Base-by-base conservation (phyloP, 2,888 invertebrate genomes). In the Galeruca laticollis region DNA sequence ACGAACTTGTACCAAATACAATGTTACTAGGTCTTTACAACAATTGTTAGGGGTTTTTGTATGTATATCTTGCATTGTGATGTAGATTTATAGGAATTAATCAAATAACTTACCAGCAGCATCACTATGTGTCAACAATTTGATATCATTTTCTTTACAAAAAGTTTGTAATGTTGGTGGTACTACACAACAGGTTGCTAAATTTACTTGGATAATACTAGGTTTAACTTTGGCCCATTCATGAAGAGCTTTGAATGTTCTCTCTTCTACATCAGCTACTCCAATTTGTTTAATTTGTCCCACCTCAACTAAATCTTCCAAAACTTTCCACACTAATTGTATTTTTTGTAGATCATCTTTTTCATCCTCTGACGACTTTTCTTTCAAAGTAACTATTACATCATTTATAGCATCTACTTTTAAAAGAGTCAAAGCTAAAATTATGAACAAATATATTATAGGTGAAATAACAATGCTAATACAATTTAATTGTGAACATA, bases 121-220 rank as follows among this genome's bases (percentile, higher is more conserved):
- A 86, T 99, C 99, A 80, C 94, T 96, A 84, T 99, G 99, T 0
- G 98, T 99, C 26, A 99, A 88, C 47, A 99, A 87, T 83, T 97
- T 97, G 72, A 99, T 93, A 80, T 96, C 95, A 80, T 97, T 92
- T 75, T 94, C 92, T 78, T 94, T 93, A 73, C 98, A 96, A 87
- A 95, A 99, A 74, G 92, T 90, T 84, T 95, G 93, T 75, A 99
- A 88, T 2, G 94, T 91, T 1, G 95, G 94, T 21, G 98, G 98
- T 65, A 99, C 97, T 2, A 97, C 94, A 87, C 98, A 98, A 83
- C 98, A 98, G 13, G 94, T 93, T 0, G 94, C 92, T 66, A 98
- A 87, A 87, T 96, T 98, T 70, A 98, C 96, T 87, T 98, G 98
- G 66, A 97, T 93, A 68, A 96, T 95, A 73, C 90, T 89, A 2